Conservation (phyloP, 1,140 invertebrate genomes). For the Drosophila eugracilis region DNA sequence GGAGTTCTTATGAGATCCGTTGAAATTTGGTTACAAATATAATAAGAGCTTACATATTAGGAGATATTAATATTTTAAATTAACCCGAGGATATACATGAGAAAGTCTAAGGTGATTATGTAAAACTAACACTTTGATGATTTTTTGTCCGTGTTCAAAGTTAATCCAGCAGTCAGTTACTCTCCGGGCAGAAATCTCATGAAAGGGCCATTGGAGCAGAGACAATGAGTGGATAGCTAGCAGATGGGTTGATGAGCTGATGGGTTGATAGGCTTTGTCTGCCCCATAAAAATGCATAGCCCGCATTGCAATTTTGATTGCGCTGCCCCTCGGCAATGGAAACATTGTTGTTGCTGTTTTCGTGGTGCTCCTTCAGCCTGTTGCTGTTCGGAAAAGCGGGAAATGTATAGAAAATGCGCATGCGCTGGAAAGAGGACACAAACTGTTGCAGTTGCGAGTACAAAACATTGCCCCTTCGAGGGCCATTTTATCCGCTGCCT, state of each 20-base stretch:
- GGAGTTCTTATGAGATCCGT: too few relatives aligned
- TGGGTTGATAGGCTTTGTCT: slow-evolving; percentile 47
- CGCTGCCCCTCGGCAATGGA: neutral
- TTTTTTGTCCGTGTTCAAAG: slow-evolving; percentile 9
- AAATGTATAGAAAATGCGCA: slow-evolving; percentile 31
- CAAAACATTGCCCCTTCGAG: slow-evolving; percentile 69
- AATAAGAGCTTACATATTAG: too few relatives aligned
- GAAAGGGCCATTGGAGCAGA: slow-evolving; percentile 27
- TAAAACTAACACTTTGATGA: too few relatives aligned
- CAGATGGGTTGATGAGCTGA: slow-evolving; percentile 37
- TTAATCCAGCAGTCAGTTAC: neutral
- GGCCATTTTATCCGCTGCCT: slow-evolving; percentile 67
- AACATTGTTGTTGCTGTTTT: slow-evolving; percentile 9
- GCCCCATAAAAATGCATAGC: slow-evolving; percentile 67
- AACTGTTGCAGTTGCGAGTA: slow-evolving; percentile 73
- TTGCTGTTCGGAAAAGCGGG: slow-evolving; percentile 54
- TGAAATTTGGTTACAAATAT: too few relatives aligned
- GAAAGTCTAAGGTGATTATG: too few relatives aligned
- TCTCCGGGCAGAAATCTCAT: slow-evolving; percentile 4
- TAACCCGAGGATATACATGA: too few relatives aligned
- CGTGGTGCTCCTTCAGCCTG: slow-evolving; percentile 54
- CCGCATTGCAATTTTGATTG: slow-evolving; percentile 57
- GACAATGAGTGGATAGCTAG: slow-evolving; percentile 54
- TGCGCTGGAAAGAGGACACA: slow-evolving; percentile 63
- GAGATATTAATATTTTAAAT: neutral